A percentile compares a stretch with the other conserved stretches of the same genome.
phyloP scores from a whole-genome alignment of 2,113 vertebrate genomes.

The Pituophis catenifer region DNA sequence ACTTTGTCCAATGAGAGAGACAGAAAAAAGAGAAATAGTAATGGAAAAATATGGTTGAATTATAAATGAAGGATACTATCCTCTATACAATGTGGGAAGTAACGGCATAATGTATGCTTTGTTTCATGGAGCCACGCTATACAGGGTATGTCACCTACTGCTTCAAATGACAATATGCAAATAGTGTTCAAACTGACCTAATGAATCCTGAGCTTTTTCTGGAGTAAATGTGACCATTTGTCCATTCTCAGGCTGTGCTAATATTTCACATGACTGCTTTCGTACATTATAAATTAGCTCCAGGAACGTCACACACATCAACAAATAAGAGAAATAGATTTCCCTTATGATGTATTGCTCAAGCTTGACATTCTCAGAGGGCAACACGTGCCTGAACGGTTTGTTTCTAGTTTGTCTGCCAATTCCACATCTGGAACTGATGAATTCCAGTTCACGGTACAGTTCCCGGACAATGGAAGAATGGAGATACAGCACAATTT shows the following conservation, averaged over 20 bases:
- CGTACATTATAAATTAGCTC: background rate
- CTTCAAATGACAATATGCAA: background rate
- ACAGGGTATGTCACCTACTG: background rate
- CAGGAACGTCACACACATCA: background rate
- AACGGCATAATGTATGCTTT: background rate
- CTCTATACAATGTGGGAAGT: background rate
- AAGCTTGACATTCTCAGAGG: background rate
- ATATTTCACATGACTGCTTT: background rate
- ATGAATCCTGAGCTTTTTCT: background rate
- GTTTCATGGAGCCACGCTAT: background rate
- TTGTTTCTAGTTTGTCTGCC: constrained; percentile 11
- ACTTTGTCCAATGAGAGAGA: background rate
- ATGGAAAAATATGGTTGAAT: background rate
- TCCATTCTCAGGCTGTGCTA: background rate
- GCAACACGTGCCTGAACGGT: background rate
- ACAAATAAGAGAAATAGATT: constrained; percentile 12
- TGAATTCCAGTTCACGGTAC: constrained; percentile 27
- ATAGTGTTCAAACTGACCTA: background rate
- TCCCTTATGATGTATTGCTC: background rate
- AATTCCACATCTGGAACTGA: constrained; percentile 49
- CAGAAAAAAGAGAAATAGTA: background rate
- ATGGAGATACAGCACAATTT: constrained; percentile 27
- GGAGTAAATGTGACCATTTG: background rate
- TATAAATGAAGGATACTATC: background rate
- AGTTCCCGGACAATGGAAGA: constrained; percentile 16